A percentile compares a stretch with the other conserved stretches of the same genome.
phyloP scores from a whole-genome alignment of 2,888 invertebrate genomes.

The Brenthis hecate region DNA sequence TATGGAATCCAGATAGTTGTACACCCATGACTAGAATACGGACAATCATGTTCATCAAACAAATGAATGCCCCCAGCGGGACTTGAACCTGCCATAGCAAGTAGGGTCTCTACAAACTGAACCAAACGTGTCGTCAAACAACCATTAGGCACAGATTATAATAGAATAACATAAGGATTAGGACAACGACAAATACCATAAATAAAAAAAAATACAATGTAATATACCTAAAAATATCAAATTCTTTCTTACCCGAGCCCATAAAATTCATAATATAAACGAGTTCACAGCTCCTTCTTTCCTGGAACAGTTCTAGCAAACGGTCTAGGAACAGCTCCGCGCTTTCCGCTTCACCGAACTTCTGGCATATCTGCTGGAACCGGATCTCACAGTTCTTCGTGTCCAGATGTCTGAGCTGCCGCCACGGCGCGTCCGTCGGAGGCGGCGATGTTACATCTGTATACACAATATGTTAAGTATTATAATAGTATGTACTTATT shows the following conservation, averaged over 20 bases:
- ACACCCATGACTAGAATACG: no score
- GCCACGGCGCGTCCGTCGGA: constrained; percentile 80
- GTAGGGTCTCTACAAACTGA: no score
- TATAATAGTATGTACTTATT: not conserved
- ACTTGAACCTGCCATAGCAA: no score
- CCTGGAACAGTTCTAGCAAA: constrained; percentile 82
- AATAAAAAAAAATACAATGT: not conserved
- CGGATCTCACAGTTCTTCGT: constrained; percentile 67
- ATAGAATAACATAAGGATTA: no score
- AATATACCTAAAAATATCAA: not conserved
- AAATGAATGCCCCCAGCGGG: no score
- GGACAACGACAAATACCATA: no score
- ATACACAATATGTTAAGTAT: not conserved
- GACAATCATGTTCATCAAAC: no score
- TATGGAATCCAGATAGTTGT: no score
- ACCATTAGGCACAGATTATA: no score
- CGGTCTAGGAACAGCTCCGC: constrained; percentile 83
- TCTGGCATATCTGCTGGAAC: constrained; percentile 78
- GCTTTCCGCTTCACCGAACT: constrained; percentile 81
- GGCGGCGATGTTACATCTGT: constrained; percentile 38
- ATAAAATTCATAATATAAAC: constrained; percentile 83
- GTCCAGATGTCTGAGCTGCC: constrained; percentile 83
- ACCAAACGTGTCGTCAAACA: no score
- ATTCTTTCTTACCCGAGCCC: constrained; percentile 62
- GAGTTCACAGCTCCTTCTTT: constrained; percentile 81